Evolutionary conservation across 2,113 vertebrate species (phyloP).

Genomic region (Melanostigma gelatinosum): DNA sequence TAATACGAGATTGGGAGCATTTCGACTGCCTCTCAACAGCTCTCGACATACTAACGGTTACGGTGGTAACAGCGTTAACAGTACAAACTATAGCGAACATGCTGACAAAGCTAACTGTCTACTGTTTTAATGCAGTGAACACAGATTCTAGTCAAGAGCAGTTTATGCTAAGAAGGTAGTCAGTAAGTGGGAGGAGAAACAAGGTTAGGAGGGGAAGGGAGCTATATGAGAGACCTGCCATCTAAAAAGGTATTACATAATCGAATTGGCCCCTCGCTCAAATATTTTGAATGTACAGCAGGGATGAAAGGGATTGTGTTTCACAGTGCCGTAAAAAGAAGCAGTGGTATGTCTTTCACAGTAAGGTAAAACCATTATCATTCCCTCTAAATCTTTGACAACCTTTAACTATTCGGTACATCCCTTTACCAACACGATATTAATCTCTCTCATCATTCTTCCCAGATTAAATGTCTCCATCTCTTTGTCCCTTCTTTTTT

Average conservation of each 20-base stretch:
- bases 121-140: neutral
- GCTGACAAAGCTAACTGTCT: no score
- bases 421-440: neutral
- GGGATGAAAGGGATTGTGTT: constrained; percentile 28
- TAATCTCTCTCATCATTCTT: neutral
- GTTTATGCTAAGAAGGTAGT: neutral
- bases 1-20: neutral
- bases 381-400: constrained; percentile 2
- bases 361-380: constrained; percentile 35
- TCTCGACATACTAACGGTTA: neutral
- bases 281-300: constrained; percentile 34
- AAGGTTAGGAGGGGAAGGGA: neutral
- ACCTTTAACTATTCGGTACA: constrained; percentile 5
- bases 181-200: neutral
- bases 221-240: neutral
- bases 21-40: neutral
- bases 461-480: neutral
- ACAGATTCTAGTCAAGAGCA: neutral
- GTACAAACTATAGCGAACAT: neutral
- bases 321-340: constrained; percentile 37
- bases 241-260: neutral
- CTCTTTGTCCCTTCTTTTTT: neutral
- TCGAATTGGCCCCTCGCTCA: neutral
- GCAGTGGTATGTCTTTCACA: constrained; percentile 17
- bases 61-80: neutral